Conservation (phyloP, 35 echinoderm and acorn worm species). For the Holothuria glaberrima region DNA sequence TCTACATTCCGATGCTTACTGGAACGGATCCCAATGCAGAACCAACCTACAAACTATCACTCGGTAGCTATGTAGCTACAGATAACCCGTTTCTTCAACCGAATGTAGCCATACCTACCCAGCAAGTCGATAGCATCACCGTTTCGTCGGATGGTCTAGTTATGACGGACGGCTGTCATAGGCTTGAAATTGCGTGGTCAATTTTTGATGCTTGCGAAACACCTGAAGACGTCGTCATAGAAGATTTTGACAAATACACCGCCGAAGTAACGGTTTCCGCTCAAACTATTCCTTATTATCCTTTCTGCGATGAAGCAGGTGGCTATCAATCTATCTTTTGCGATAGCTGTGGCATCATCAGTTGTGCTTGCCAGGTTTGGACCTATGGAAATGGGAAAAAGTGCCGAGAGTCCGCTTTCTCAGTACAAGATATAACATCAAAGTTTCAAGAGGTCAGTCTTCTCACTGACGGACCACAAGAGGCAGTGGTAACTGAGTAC, state of each 20-base stretch:
- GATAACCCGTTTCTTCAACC: constrained; percentile 15
- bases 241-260: not conserved
- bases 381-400: too few species aligned
- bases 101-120: not conserved
- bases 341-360: not conserved
- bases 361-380: not conserved
- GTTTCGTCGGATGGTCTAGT: not conserved
- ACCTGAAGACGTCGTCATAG: not conserved
- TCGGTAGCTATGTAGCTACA: not conserved
- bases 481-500: too few species aligned
- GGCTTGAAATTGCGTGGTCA: not conserved
- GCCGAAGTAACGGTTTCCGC: not conserved
- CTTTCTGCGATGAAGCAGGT: not conserved
- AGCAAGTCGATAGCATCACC: not conserved
- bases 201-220: not conserved
- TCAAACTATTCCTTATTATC: not conserved
- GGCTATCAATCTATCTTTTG: not conserved
- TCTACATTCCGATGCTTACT: not conserved
- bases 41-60: not conserved
- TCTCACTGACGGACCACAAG: too few species aligned
- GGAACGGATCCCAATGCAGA: not conserved
- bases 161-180: not conserved
- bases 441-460: too few species aligned
- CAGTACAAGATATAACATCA: too few species aligned
- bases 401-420: too few species aligned